Evolutionary conservation across 2,888 invertebrate species (phyloP).

Genomic region (Brachylomia viminalis): DNA sequence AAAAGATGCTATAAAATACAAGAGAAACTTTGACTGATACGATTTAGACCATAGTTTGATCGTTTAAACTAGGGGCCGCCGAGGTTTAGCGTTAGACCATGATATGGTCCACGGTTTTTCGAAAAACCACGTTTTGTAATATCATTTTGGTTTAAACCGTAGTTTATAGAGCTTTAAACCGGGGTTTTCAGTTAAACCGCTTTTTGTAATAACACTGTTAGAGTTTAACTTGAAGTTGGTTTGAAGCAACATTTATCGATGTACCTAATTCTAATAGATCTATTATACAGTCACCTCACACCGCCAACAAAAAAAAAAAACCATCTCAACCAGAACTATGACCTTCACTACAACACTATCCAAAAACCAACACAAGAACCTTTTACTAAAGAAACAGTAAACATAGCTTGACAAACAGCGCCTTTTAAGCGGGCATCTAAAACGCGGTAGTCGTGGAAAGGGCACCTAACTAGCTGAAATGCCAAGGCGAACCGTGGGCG

Average conservation of each 20-base stretch:
- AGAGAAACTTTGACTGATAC: too few relatives aligned
- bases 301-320: neutral
- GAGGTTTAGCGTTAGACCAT: too few relatives aligned
- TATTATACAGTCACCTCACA: neutral
- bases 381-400: constrained; percentile 41
- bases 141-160: too few relatives aligned
- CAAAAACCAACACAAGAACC: constrained; percentile 45
- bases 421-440: constrained; percentile 48
- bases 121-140: too few relatives aligned
- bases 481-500: constrained; percentile 60
- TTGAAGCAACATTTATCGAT: neutral
- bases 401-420: constrained; percentile 41
- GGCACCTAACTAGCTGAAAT: constrained; percentile 53
- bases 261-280: neutral
- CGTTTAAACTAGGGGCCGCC: too few relatives aligned
- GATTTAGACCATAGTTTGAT: too few relatives aligned
- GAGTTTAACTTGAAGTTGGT: neutral
- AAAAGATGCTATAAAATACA: too few relatives aligned
- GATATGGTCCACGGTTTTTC: too few relatives aligned
- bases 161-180: too few relatives aligned
- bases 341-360: constrained; percentile 37
- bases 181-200: too few relatives aligned
- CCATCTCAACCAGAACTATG: neutral
- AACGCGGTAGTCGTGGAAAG: constrained; percentile 53
- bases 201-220: too few relatives aligned